Evolutionary conservation across 2,797 vertebrate genomes (phyloP).

Genomic region (Falco rusticolus): DNA sequence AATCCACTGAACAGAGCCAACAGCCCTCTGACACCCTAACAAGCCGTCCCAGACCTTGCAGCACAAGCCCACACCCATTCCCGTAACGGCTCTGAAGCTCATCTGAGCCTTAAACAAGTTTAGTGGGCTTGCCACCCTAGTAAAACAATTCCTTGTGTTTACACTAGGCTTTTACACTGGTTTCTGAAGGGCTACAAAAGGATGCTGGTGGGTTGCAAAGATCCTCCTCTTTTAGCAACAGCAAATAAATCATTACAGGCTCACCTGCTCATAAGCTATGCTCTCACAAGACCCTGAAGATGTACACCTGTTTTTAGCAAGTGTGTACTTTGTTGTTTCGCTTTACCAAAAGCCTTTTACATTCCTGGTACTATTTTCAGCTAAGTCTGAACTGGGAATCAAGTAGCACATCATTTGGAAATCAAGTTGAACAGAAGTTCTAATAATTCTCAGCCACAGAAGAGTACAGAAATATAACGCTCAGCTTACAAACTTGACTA

Average conservation of each 20-base stretch:
- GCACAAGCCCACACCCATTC: accelerated
- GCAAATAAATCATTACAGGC: neutral
- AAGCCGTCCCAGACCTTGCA: neutral
- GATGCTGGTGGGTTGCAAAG: neutral
- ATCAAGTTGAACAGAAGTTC: neutral
- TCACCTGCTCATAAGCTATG: neutral
- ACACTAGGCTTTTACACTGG: neutral
- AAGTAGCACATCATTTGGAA: neutral
- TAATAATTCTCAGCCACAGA: neutral
- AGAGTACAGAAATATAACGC: neutral
- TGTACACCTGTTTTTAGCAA: neutral
- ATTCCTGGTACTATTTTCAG: neutral
- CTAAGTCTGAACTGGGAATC: neutral
- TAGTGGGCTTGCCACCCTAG: neutral
- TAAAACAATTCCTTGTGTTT: neutral
- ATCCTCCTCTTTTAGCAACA: neutral
- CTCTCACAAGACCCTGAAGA: neutral
- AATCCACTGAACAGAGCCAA: neutral
- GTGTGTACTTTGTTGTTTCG: neutral
- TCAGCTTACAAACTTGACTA: neutral
- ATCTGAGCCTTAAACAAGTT: neutral
- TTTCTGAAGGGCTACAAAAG: neutral
- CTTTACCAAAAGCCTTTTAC: neutral
- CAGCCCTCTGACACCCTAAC: neutral
- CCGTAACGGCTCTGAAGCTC: neutral